Conservation (phyloP, 2,797 vertebrate genomes). For the Myotis myotis region DNA sequence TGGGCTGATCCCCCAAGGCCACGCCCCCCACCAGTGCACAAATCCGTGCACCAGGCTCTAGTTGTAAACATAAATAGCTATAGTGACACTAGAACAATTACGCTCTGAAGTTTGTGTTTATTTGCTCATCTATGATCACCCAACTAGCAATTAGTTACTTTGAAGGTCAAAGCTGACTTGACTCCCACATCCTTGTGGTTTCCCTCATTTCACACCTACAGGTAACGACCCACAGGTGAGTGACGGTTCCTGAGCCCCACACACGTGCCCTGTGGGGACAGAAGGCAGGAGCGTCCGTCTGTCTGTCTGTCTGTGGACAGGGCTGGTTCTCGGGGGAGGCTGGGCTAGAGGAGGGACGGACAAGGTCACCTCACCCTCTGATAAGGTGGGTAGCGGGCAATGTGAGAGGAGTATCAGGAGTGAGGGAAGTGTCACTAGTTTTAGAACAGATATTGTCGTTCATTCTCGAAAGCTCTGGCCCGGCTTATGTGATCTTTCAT, state of each 20-base stretch:
- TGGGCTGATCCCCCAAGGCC: fast-evolving
- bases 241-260: not conserved
- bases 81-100: not conserved
- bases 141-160: not conserved
- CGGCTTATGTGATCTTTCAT: not conserved
- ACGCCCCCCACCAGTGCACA: too few species aligned
- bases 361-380: not conserved
- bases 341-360: not conserved
- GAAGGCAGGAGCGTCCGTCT: not conserved
- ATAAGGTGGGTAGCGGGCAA: not conserved
- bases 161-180: not conserved
- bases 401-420: not conserved
- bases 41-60: too few species aligned
- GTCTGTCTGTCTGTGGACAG: not conserved
- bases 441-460: not conserved
- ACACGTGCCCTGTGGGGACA: not conserved
- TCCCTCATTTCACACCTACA: not conserved
- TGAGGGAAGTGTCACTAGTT: not conserved
- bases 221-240: not conserved
- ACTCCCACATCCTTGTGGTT: not conserved
- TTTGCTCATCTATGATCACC: not conserved
- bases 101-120: not conserved
- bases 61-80: too few species aligned
- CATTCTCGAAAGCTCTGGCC: not conserved
- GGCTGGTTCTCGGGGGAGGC: not conserved